Evolutionary conservation across 2,797 vertebrate genomes (phyloP).

Genomic region (Adelosebastes latens): DNA sequence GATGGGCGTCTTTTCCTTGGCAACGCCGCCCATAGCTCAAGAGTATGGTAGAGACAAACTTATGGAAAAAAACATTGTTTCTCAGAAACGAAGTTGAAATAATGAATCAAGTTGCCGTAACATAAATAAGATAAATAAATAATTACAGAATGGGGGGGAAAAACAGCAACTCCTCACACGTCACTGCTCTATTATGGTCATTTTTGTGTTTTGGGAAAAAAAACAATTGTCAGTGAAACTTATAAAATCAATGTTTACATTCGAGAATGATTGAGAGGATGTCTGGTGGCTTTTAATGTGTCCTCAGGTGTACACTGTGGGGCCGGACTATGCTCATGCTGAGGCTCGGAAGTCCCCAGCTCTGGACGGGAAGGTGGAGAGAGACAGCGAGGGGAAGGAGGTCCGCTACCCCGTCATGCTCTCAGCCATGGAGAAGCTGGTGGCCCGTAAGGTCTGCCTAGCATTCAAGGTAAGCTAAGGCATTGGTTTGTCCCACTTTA

Average conservation of each 20-base stretch:
- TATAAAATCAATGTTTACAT: background rate
- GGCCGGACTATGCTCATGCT: constrained; percentile 97
- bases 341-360: constrained; percentile 98
- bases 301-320: constrained; percentile 96
- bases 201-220: background rate
- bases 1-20: background rate
- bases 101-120: background rate
- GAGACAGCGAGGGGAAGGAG: constrained; percentile 98
- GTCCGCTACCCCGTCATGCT: constrained; percentile 99
- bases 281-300: background rate
- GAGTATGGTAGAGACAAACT: background rate
- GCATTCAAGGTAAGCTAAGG: constrained; percentile 92
- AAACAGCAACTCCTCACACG: background rate
- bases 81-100: background rate
- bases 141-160: background rate
- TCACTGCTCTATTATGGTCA: background rate
- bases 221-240: background rate
- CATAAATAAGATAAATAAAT: background rate
- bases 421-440: constrained; percentile 98
- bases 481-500: background rate
- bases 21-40: background rate
- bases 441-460: constrained; percentile 96
- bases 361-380: constrained; percentile 96
- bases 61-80: background rate
- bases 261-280: background rate